Evolutionary conservation across 2,888 invertebrate species (phyloP), one percentile per base, ranked within the genome.

Genomic region (Dolichopus griseipennis): DNA sequence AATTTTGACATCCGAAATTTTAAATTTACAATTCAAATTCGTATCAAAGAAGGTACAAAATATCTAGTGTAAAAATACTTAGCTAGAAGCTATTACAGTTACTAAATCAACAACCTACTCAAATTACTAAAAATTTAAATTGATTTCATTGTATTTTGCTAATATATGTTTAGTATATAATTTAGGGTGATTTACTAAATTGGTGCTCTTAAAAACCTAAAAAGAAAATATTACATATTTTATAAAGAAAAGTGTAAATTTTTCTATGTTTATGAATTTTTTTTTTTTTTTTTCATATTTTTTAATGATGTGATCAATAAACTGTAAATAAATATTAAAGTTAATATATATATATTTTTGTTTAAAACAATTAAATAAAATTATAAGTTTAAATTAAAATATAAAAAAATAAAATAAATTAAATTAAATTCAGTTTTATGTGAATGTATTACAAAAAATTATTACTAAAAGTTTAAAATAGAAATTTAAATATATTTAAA

Each of bases 101-200:
- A 27, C 27, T 27, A 27, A 27, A 27, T 27, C 5, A 27, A 27
- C 27, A 27, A 27, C 27, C 27, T 27, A 27, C 5, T 5, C 4
- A 8, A 37, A 37, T n/a, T n/a, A n/a, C n/a, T 5, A 10, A 18
- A 52, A 52, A 18, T 18, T 52, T 9, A n/a, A 52, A 12, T n/a
- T 52, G 52, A 52, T 52, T 15, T 33, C 64, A 64, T 64, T 64
- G 8, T 15, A 18, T 64, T 21, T 27, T 20, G 64, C 33, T 2
- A 64, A 27, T 27, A 64, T 62, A 64, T 64, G 64, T 52, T 12
- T 52, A 52, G 52, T 52, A 52, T 52, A 52, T 52, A 52, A 18
- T 15, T 52, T 52, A 18, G 9, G 52, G 18, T n/a, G n/a, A n/a
- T n/a, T 6, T 52, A 12, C 15, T 52, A 52, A 52, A 52, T 12